Base-by-base conservation (phyloP, 2,113 vertebrate genomes). In the Erythrolamprus reginae region DNA sequence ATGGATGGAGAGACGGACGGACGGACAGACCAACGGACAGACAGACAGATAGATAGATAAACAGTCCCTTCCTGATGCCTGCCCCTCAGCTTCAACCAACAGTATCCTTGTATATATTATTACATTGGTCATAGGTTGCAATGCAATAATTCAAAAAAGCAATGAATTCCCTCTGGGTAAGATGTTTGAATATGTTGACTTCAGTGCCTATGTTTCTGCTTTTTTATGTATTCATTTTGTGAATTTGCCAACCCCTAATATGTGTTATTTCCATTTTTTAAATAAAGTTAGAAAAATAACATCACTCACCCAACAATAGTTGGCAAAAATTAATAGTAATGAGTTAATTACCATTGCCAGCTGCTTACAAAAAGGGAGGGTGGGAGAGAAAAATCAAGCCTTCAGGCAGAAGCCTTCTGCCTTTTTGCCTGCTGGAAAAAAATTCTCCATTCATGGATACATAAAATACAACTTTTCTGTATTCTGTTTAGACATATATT, bases 261-360 rank as follows among this genome's bases (percentile, higher is more conserved):
- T 19, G 53, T n/a, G 91, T n/a, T 1, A 82, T 94, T 95, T 96
- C 91, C 51, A 33, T 88, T 70, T 58, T 33, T 52, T 58, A 85
- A 42, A 21, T 87, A 50, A 82, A 93, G 94, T 95, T 96, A 94
- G 87, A 65, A 93, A 92, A 94, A 95, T 89, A 90, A 96, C 91
- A 92, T 96, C 91, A 92, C 92, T 95, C 95, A 96, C 96, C 88
- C 95, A 91, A 95, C 90, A 94, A 96, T 95, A 92, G 90, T 91
- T 88, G 92, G 95, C 94, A 95, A 96, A 96, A 97, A 96, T 96
- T 94, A 95, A 96, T 95, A 95, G 88, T 95, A 96, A 96, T 96
- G 93, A 96, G 93, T 95, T 97, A 95, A 96, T 97, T 97, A 96
- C 92, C 94, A 70, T 94, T 90, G 95, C 91, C 96, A 96, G 95